Conservation (phyloP, 2,797 vertebrate genomes). For the Chiloscyllium punctatum region DNA sequence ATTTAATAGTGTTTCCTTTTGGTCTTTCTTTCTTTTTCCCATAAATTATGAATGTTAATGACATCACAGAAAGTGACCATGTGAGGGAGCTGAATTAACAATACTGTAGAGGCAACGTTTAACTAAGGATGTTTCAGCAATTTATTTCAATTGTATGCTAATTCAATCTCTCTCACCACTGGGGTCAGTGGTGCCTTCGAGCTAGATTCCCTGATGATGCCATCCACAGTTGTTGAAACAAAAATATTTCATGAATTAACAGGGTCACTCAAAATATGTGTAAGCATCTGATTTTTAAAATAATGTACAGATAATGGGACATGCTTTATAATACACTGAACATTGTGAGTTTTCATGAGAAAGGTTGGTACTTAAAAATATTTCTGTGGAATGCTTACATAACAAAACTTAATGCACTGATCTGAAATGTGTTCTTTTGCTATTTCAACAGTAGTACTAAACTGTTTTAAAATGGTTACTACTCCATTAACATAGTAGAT, state of each 20-base stretch:
- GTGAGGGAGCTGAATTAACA: constrained; percentile 24
- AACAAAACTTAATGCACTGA: not conserved
- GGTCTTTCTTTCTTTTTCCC: not conserved
- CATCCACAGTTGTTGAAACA: constrained; percentile 23
- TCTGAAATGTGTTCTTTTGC: not conserved
- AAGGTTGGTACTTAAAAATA: not conserved
- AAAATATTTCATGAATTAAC: constrained; percentile 17
- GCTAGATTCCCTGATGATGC: not conserved
- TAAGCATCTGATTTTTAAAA: not conserved
- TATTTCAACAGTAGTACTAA: not conserved
- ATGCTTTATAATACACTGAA: not conserved
- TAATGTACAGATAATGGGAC: not conserved
- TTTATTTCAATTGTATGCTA: constrained; percentile 26
- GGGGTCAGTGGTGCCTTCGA: constrained; percentile 11
- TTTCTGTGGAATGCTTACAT: not conserved
- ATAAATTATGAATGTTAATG: not conserved
- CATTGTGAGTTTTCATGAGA: too few relatives aligned
- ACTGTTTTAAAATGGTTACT: not conserved
- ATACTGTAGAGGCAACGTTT: not conserved
- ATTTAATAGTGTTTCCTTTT: not conserved
- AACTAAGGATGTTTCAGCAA: not conserved
- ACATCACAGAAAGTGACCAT: constrained; percentile 29
- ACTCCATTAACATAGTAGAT: not conserved
- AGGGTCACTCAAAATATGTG: constrained; percentile 1
- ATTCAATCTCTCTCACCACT: constrained; percentile 18